Evolutionary conservation across 2,113 vertebrate genomes (phyloP).

Genomic region (Burhinus oedicnemus): DNA sequence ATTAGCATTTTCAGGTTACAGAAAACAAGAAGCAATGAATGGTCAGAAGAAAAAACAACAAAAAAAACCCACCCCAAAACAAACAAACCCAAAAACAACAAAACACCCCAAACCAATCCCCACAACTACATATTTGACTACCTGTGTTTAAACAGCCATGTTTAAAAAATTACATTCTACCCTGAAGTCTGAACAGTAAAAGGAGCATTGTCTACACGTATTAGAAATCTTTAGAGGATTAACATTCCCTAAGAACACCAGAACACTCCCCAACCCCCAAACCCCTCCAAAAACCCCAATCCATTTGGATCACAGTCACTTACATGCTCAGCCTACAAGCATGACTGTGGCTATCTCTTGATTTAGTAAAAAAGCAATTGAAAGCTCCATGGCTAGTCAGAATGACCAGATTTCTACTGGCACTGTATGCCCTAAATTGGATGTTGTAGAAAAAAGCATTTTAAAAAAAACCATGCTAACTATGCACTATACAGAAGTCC

Average conservation of each 20-base stretch:
- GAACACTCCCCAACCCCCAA: neutral
- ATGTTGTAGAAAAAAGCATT: neutral
- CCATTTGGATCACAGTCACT: neutral
- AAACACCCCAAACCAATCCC: neutral
- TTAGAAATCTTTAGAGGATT: neutral
- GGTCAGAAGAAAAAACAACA: neutral
- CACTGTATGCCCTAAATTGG: neutral
- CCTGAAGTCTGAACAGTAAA: neutral
- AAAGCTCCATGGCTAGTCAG: neutral
- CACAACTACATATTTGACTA: neutral
- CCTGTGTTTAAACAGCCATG: neutral
- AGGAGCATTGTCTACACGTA: neutral
- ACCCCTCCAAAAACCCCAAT: neutral
- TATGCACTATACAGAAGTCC: neutral
- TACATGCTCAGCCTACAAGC: neutral
- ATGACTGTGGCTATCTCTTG: neutral
- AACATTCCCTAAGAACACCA: neutral
- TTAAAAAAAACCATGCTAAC: neutral
- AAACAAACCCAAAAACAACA: too few relatives aligned
- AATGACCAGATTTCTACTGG: neutral
- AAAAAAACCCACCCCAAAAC: too few relatives aligned
- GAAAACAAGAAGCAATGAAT: neutral
- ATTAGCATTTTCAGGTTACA: neutral
- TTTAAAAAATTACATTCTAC: neutral
- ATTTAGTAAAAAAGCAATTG: neutral